Evolutionary conservation across 1,140 invertebrate species (phyloP).

Genomic region (Listronotus bonariensis): DNA sequence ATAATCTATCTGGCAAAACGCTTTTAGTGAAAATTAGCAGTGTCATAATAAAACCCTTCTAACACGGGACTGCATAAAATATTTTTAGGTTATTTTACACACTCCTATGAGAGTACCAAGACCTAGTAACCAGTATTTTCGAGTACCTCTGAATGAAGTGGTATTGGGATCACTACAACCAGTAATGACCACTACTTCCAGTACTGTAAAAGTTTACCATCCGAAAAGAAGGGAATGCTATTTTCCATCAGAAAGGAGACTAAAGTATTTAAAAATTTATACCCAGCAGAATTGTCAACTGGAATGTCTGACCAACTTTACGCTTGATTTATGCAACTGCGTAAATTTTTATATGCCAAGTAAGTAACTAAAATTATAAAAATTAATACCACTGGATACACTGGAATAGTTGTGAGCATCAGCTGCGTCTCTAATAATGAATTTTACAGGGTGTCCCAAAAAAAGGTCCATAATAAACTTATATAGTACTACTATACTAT

Average conservation of each 20-base stretch:
- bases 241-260: slow-evolving; percentile 64
- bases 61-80: too few relatives aligned
- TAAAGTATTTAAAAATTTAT: slow-evolving; percentile 57
- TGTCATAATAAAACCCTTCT: too few relatives aligned
- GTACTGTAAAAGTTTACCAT: slow-evolving; percentile 35
- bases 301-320: slow-evolving; percentile 56
- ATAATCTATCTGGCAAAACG: too few relatives aligned
- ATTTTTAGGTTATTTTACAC: slow-evolving; percentile 61
- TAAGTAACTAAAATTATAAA: slow-evolving; percentile 39
- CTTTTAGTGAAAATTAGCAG: too few relatives aligned
- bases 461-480: too few relatives aligned
- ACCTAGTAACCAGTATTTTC: slow-evolving; percentile 60
- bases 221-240: slow-evolving; percentile 39
- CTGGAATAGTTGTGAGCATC: too few relatives aligned
- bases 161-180: slow-evolving; percentile 47
- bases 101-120: slow-evolving; percentile 62
- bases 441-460: too few relatives aligned
- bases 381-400: too few relatives aligned
- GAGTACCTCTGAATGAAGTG: slow-evolving; percentile 60
- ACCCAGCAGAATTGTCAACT: slow-evolving; percentile 53
- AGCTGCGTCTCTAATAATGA: too few relatives aligned
- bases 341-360: slow-evolving; percentile 55
- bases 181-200: slow-evolving; percentile 36
- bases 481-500: too few relatives aligned
- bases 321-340: slow-evolving; percentile 48